Conservation (phyloP, 2,888 invertebrate species). For the Hedychridium roseum region DNA sequence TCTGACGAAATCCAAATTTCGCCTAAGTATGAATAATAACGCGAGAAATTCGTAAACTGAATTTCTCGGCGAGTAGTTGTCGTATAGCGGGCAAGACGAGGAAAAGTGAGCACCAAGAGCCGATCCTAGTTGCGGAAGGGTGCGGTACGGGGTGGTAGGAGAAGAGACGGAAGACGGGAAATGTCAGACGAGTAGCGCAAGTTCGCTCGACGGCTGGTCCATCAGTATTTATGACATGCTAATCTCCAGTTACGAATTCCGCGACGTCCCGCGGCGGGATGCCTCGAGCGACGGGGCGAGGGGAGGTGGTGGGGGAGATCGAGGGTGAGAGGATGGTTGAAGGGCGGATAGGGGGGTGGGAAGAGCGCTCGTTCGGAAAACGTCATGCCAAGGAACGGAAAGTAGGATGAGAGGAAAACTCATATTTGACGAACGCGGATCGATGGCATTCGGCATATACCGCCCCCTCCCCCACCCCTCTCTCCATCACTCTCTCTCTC, state of each 20-base stretch:
- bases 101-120: too few relatives aligned
- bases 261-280: conserved; percentile 48
- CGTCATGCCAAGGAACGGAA: conserved; percentile 26
- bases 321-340: conserved; percentile 28
- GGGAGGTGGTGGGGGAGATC: background rate
- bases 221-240: conserved; percentile 62
- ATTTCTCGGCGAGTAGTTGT: too few relatives aligned
- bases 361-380: conserved; percentile 49
- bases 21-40: too few relatives aligned
- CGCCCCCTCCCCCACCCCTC: background rate
- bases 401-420: conserved; percentile 25
- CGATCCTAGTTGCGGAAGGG: too few relatives aligned
- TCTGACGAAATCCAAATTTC: too few relatives aligned
- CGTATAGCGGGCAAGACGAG: too few relatives aligned
- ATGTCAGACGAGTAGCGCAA: background rate
- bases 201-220: conserved; percentile 17
- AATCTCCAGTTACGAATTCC: conserved; percentile 61
- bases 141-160: conserved; percentile 13
- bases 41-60: too few relatives aligned
- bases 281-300: conserved; percentile 8
- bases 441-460: conserved; percentile 24
- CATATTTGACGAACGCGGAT: conserved; percentile 36
- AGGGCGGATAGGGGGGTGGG: too few relatives aligned
- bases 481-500: background rate
- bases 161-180: conserved; percentile 4